Base-by-base conservation (phyloP, 30 jellyfish, hydroid and myxozoan genomes). In the Cassiopea andromeda region DNA sequence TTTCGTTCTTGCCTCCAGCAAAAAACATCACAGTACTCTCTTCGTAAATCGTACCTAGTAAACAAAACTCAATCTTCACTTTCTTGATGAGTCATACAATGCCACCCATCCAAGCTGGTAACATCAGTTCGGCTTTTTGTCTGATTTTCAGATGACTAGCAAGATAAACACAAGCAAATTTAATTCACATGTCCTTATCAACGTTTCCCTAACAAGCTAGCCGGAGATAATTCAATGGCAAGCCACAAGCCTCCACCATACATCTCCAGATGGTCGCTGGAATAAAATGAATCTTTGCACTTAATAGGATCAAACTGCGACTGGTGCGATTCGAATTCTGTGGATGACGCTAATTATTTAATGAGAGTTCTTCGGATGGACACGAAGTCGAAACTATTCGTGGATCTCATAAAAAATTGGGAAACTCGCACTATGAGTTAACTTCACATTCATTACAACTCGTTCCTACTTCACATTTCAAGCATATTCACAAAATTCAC, bases 211-310 rank as follows among this genome's bases (percentile, higher is more conserved):
- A 64, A 81, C 90, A 81, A 66, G 90, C 90, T 66, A 43, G 81
- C 71, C 43, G 80, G n/a, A 47, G 90, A 81, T 81, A 46, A 81
- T 81, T 60, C 82, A 81, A 81, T 81, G 82, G 83, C 60, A 16
- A 67, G 81, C 90, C 90, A 43, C 90, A 81, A 81, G 70, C 77
- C 69, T 12, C 90, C 58, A 81, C 78, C 90, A 67, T 45, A 69
- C 90, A 44, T 46, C 78, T 81, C 90, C 90, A 81, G 90, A 81
- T 81, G 90, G 90, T 81, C 82, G 48, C 2, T n/a, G 50, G 82
- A 57, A 64, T 81, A 44, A 57, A 69, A 45, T 58, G 73, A 45
- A 60, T n/a, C 73, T 67, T 81, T 48, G 80, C 75, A 61, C 45
- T 49, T 69, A 44, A 69, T 60, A 16, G 90, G 80, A 67, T 67